Evolutionary conservation across 2,888 invertebrate genomes (phyloP).

Genomic region (Polia nebulosa): DNA sequence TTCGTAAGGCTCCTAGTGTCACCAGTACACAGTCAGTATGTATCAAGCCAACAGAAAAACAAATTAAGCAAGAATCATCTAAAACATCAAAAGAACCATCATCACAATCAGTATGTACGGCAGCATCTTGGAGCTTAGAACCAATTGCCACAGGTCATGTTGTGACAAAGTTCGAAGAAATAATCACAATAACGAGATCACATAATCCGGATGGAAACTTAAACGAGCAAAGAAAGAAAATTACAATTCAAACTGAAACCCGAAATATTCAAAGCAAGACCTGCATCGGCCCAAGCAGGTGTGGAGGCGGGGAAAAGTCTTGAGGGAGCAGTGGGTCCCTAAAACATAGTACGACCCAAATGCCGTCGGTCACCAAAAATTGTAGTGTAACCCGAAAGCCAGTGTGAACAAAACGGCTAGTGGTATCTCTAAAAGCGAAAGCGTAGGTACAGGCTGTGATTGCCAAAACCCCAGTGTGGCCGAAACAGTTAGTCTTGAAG

Average conservation of each 20-base stretch:
- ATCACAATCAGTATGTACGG: neutral
- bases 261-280: neutral
- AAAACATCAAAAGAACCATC: neutral
- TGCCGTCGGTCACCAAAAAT: neutral
- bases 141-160: neutral
- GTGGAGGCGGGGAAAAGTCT: too few relatives aligned
- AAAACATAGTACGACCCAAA: neutral
- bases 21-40: neutral
- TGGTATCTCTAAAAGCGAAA: neutral
- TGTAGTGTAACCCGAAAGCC: neutral
- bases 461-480: neutral
- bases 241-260: slow-evolving; percentile 14
- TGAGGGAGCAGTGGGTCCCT: too few relatives aligned
- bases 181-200: neutral
- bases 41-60: neutral
- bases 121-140: neutral
- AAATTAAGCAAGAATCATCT: neutral
- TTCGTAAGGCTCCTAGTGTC: neutral
- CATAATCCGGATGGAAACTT: slow-evolving; percentile 27
- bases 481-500: neutral
- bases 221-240: slow-evolving; percentile 14
- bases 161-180: slow-evolving; percentile 2
- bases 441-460: neutral
- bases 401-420: neutral
- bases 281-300: neutral